Evolutionary conservation across 2,113 vertebrate species (phyloP).

Genomic region (Aphyosemion australe): DNA sequence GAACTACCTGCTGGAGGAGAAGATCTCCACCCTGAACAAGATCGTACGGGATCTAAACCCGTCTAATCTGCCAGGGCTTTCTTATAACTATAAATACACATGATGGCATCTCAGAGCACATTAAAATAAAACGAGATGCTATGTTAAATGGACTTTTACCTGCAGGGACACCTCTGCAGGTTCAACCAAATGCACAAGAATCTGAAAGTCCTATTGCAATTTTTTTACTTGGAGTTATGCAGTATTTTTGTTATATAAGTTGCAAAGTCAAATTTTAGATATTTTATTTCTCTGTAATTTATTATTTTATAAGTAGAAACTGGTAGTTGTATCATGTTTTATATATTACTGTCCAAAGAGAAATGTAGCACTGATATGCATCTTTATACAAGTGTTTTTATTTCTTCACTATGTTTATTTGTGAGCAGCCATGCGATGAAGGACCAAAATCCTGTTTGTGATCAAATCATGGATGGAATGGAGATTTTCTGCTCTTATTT

Average conservation of each 20-base stretch:
- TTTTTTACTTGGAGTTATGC: slow-evolving; percentile 1
- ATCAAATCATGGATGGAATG: slow-evolving; percentile 13
- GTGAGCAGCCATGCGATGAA: not conserved
- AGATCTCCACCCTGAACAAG: slow-evolving; percentile 91
- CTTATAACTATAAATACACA: slow-evolving; percentile 56
- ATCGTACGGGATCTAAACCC: slow-evolving; percentile 89
- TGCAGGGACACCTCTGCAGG: not conserved
- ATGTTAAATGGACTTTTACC: not conserved
- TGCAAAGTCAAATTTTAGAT: slow-evolving; percentile 7
- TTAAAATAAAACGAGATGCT: too few species aligned
- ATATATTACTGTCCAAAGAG: slow-evolving; percentile 15
- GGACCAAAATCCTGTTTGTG: not conserved
- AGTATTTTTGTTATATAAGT: slow-evolving; percentile 10
- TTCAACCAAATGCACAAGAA: slow-evolving; percentile 8
- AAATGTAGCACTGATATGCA: slow-evolving; percentile 34
- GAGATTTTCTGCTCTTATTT: slow-evolving; percentile 1
- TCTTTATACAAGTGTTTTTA: slow-evolving; percentile 30
- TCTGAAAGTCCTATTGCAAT: not conserved
- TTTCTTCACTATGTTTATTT: not conserved
- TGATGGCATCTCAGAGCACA: not conserved
- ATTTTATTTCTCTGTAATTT: slow-evolving; percentile 33
- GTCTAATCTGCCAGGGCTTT: slow-evolving; percentile 57
- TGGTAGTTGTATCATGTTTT: slow-evolving; percentile 7
- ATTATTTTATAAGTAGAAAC: slow-evolving; percentile 8
- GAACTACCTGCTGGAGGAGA: slow-evolving; percentile 92